These are phyloP conservation scores for Dryobates pubescens DNA, from an alignment of 2,797 vertebrate species.

Conservation along the genomic window DNA sequence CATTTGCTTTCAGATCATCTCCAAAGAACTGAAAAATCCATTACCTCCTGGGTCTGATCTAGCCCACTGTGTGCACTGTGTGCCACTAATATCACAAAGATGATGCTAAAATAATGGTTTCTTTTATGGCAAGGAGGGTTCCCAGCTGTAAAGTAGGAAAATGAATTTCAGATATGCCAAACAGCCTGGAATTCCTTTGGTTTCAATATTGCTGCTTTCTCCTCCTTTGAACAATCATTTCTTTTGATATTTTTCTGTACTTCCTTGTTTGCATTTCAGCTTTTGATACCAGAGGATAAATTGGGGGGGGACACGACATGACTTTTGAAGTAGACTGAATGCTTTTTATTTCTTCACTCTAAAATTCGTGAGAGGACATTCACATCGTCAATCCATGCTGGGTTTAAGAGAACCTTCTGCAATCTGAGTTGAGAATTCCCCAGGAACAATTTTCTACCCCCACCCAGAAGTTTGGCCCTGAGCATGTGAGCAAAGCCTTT, in stretches of 20 bases:
- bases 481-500: not conserved
- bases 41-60: not conserved
- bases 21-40: not conserved
- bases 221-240: not conserved
- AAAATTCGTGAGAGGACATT: not conserved
- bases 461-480: not conserved
- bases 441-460: not conserved
- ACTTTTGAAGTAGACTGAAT: not conserved
- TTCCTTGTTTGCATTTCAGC: not conserved
- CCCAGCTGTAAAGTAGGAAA: not conserved
- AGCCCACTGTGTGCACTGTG: fast-evolving
- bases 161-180: not conserved
- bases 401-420: not conserved
- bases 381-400: not conserved
- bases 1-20: not conserved
- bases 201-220: not conserved
- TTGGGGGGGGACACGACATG: not conserved
- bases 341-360: not conserved
- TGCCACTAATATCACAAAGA: not conserved
- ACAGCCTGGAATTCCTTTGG: not conserved
- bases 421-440: not conserved
- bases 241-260: not conserved
- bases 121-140: not conserved
- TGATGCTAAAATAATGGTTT: not conserved
- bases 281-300: not conserved